Percentiles rank a stretch among this genome's conserved stretches.
Conservation (phyloP, 1,140 invertebrate genomes). For the Panulirus ornatus region DNA sequence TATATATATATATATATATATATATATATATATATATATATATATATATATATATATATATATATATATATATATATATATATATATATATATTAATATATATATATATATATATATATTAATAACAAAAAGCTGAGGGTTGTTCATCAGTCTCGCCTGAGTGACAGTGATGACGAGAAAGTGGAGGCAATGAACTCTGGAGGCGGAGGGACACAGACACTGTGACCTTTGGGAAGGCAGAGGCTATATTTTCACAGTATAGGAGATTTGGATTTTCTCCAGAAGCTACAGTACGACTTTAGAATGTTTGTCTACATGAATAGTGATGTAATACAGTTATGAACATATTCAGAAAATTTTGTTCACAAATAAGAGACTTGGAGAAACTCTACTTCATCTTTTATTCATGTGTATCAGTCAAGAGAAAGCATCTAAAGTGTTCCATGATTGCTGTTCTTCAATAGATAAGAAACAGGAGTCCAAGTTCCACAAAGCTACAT, state of each 20-base stretch:
- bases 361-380: background rate
- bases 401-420: constrained; percentile 39
- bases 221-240: background rate
- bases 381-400: background rate
- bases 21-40: too few relatives aligned
- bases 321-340: too few relatives aligned
- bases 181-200: background rate
- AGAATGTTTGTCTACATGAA: too few relatives aligned
- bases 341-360: too few relatives aligned
- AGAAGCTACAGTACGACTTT: background rate
- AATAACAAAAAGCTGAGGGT: background rate
- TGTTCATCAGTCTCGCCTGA: background rate
- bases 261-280: background rate
- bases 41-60: too few relatives aligned
- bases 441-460: constrained; percentile 61
- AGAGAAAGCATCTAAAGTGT: constrained; percentile 43
- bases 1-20: too few relatives aligned
- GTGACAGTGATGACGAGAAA: constrained; percentile 2
- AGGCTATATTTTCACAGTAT: background rate
- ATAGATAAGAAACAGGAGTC: constrained; percentile 53
- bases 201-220: background rate
- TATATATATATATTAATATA: too few relatives aligned
- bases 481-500: constrained; percentile 61
- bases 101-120: too few relatives aligned
- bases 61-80: too few relatives aligned